phyloP scores from a whole-genome alignment of 2,888 invertebrate species.

The Chaetoderma sp. region DNA sequence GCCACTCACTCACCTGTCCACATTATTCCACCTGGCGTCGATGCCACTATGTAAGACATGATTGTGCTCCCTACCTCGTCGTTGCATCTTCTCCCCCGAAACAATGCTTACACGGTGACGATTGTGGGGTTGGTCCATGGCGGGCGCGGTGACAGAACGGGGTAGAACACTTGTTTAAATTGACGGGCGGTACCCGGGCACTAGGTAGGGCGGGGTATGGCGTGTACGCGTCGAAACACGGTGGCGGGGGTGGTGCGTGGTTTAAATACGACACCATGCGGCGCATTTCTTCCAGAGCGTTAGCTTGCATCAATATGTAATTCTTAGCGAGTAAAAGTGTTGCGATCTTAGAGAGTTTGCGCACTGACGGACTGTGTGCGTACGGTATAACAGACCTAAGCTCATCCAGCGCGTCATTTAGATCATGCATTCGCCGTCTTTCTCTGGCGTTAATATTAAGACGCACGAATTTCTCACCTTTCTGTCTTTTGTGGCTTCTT shows the following conservation, averaged over 20 bases:
- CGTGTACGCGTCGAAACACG: slow-evolving; percentile 45
- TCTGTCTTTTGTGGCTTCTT: slow-evolving; percentile 24
- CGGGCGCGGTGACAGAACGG: slow-evolving; percentile 15
- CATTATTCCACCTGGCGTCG: too few species aligned
- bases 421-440: slow-evolving; percentile 71
- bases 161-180: too few species aligned
- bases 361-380: slow-evolving; percentile 68
- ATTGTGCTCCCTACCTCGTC: too few species aligned
- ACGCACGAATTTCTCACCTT: slow-evolving; percentile 48
- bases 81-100: too few species aligned
- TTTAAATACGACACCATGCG: slow-evolving; percentile 66
- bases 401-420: slow-evolving; percentile 70
- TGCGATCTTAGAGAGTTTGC: slow-evolving; percentile 68
- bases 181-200: too few species aligned
- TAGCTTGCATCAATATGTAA: slow-evolving; percentile 68
- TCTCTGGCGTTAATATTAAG: slow-evolving; percentile 70
- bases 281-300: slow-evolving; percentile 67
- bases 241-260: slow-evolving; percentile 48
- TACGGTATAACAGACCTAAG: slow-evolving; percentile 69
- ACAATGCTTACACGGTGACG: slow-evolving; percentile 19
- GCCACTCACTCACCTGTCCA: too few species aligned
- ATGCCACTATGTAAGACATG: too few species aligned
- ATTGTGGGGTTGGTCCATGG: slow-evolving; percentile 22
- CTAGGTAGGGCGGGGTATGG: slow-evolving; percentile 43
- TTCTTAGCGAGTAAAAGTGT: slow-evolving; percentile 68